Evolutionary conservation across 1,140 invertebrate genomes (phyloP), one percentile per base, ranked within the genome.

Genomic region (Gryllus bimaculatus): DNA sequence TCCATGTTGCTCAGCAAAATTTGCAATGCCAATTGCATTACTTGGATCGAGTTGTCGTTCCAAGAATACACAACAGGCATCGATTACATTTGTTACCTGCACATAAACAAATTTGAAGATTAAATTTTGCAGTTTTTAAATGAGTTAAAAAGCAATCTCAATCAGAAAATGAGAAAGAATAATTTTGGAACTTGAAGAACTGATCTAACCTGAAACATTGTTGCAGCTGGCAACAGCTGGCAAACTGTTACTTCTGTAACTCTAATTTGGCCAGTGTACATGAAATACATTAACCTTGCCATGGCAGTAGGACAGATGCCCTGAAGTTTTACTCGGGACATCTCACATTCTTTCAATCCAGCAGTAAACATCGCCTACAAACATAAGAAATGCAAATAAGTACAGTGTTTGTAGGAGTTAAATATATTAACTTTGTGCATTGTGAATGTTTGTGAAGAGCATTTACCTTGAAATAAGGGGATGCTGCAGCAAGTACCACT

Each of bases 201-300:
- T 39, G 26, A 39, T 39, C 83, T 79, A 86, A 95, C 93, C 89
- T 97, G 95, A 85, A 97, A 94, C 95, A 97, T 97, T 20, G 94
- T 96, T 47, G 96, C 95, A 48, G 95, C 95, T 8, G 95, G 94
- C 81, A 98, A 87, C 47, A 97, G 86, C 81, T 94, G 93, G 85
- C 95, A 97, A 8, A 97, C 95, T 26, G 94, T 96, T 80, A 93
- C 90, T 87, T 97, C 95, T n/a, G 93, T 96, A 21, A 97, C 92
- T 78, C 92, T 88, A 80, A 97, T 93, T 85, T 93, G 92, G 74
- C 95, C 94, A 12, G 95, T 96, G 85, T 97, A 97, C 90, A 96
- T 96, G 84, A 97, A 97, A 85, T 92, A 92, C 74, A 97, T 91
- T 47, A 97, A 88, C 82, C 91, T 90, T 78, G 90, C 90, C 91